Conservation (phyloP, 1,140 invertebrate genomes). For the Drosophila mojavensis region DNA sequence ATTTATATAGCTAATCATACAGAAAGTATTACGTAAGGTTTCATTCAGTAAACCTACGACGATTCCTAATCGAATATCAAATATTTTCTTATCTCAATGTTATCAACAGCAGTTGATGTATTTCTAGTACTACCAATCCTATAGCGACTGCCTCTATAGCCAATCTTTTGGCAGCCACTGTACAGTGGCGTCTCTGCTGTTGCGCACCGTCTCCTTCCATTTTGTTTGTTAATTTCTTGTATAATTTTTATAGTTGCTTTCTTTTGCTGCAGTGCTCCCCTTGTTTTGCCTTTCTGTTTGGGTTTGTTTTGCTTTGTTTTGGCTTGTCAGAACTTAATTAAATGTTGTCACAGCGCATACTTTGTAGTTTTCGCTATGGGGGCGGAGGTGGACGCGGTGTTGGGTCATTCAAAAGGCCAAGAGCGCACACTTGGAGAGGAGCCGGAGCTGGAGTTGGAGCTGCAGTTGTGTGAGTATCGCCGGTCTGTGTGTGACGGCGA, state of each 20-base stretch:
- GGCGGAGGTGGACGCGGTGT: not conserved
- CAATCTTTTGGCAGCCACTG: not conserved
- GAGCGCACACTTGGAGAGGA: not conserved
- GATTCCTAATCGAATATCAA: too few relatives aligned
- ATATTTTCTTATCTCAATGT: too few relatives aligned
- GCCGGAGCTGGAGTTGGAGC: too few relatives aligned
- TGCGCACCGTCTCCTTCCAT: conserved; percentile 5
- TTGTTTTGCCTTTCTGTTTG: not conserved
- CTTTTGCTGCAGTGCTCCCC: conserved; percentile 43
- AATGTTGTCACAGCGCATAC: conserved; percentile 76
- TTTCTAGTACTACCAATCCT: not conserved
- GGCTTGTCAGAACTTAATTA: conserved; percentile 76
- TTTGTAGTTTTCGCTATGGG: conserved; percentile 53
- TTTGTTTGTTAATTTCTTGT: conserved; percentile 67
- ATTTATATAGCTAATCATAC: too few relatives aligned
- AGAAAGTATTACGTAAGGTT: too few relatives aligned
- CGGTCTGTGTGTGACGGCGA: conserved; percentile 64
- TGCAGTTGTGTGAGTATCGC: conserved; percentile 5
- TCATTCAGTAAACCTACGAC: too few relatives aligned
- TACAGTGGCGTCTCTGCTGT: conserved; percentile 1
- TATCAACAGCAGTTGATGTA: too few relatives aligned
- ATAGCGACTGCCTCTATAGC: not conserved
- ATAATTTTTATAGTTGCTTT: conserved; percentile 68
- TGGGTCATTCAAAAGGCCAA: conserved; percentile 22
- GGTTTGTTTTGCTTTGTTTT: conserved; percentile 57